phyloP scores from a whole-genome alignment of 1,140 invertebrate species.

The Seison nebaliae region DNA sequence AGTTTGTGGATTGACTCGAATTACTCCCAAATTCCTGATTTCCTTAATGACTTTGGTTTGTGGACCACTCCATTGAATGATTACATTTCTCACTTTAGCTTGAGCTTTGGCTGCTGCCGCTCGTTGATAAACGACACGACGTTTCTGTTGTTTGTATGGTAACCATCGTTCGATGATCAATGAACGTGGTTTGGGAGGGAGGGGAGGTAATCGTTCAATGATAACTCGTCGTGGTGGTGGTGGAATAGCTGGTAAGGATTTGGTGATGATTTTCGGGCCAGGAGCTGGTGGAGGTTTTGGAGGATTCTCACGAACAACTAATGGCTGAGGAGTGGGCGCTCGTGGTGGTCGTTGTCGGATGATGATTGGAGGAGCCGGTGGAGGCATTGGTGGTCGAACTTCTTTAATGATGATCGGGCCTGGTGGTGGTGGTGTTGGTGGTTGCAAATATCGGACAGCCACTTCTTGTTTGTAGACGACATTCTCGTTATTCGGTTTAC shows the following conservation, averaged over 20 bases:
- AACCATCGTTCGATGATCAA: constrained; percentile 11
- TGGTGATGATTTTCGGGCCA: constrained; percentile 5
- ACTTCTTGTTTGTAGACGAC: constrained; percentile 7
- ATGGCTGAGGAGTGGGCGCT: background rate
- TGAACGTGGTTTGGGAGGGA: constrained; percentile 5
- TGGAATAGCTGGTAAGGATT: background rate
- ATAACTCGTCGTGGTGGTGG: constrained; percentile 8
- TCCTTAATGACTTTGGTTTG: constrained; percentile 2
- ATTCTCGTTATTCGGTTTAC: background rate
- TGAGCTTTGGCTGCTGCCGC: background rate
- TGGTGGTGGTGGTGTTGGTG: constrained; percentile 6
- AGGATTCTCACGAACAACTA: constrained; percentile 3
- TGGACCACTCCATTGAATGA: constrained; percentile 12
- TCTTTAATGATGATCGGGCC: constrained; percentile 10
- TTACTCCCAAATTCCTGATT: constrained; percentile 7
- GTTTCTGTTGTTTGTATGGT: constrained; percentile 3
- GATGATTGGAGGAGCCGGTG: constrained; percentile 9
- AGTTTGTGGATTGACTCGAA: background rate
- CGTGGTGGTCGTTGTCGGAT: constrained; percentile 1
- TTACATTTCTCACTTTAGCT: constrained; percentile 7
- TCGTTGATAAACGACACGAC: constrained; percentile 6
- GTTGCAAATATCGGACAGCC: constrained; percentile 6
- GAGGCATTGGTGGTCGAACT: background rate
- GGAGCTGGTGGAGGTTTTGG: background rate
- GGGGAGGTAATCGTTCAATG: constrained; percentile 3